These are phyloP conservation scores for Carterocephalus palaemon DNA, from an alignment of 2,888 invertebrate species.

Conservation along the genomic window DNA sequence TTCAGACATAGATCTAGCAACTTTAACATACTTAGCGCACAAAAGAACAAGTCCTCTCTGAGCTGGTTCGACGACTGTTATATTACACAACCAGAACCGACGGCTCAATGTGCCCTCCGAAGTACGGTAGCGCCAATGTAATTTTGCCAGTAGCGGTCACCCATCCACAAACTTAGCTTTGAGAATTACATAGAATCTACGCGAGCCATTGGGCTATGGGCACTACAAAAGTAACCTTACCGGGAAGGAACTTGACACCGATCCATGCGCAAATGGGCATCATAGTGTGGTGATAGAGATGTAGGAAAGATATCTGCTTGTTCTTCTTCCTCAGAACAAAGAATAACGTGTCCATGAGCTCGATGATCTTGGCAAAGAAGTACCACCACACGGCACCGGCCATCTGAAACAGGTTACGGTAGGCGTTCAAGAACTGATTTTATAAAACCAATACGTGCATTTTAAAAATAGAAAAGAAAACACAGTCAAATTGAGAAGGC, in stretches of 20 bases:
- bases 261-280: constrained; percentile 90
- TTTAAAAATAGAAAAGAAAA: no score
- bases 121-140: no score
- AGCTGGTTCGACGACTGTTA: no score
- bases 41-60: no score
- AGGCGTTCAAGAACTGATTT: no score
- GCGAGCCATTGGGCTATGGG: background rate
- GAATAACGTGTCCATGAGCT: constrained; percentile 90
- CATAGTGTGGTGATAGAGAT: constrained; percentile 92
- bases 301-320: constrained; percentile 91
- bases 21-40: no score
- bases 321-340: constrained; percentile 94
- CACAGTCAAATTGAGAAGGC: no score
- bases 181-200: background rate
- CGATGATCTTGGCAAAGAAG: constrained; percentile 87
- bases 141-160: no score
- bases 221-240: constrained; percentile 48
- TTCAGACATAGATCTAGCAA: no score
- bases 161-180: background rate
- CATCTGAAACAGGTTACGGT: constrained; percentile 74
- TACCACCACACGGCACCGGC: constrained; percentile 87
- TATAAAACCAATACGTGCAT: no score
- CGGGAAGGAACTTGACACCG: constrained; percentile 87
- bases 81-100: no score
- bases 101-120: no score